Percentiles rank a stretch among this genome's conserved stretches.
Evolutionary conservation across 2,888 invertebrate species (phyloP).

Genomic region (Crioceris asparagi): DNA sequence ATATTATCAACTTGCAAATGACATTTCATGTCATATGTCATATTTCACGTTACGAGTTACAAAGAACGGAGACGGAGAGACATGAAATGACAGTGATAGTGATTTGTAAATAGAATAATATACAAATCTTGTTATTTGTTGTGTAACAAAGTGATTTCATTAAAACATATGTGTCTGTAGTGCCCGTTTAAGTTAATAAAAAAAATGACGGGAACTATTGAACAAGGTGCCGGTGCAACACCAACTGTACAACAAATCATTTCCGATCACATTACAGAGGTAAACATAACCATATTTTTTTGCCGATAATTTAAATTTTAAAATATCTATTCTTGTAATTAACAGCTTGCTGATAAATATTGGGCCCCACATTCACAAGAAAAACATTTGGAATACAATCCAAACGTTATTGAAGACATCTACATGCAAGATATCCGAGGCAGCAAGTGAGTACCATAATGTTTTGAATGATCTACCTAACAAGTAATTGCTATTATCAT

Average conservation of each 20-base stretch:
- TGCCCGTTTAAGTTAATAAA: not conserved
- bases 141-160: no score
- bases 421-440: conserved; percentile 79
- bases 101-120: not conserved
- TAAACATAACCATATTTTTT: conserved; percentile 31
- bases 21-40: no score
- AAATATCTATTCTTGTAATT: conserved; percentile 14
- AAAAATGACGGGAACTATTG: conserved; percentile 13
- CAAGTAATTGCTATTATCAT: no score
- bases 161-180: not conserved
- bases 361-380: conserved; percentile 81
- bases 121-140: not conserved
- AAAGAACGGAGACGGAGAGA: no score
- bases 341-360: conserved; percentile 79
- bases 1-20: no score
- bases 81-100: not conserved
- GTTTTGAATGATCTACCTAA: no score
- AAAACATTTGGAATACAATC: conserved; percentile 62
- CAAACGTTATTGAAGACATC: conserved; percentile 76
- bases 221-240: conserved; percentile 50
- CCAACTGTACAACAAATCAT: conserved; percentile 87
- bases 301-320: conserved; percentile 11
- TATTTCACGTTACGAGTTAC: no score
- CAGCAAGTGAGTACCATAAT: conserved; percentile 57
- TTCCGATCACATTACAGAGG: conserved; percentile 80